A percentile compares a stretch with the other conserved stretches of the same genome.
These are phyloP conservation scores for Eolophus roseicapilla DNA, from an alignment of 2,113 vertebrate species.

Conservation along the genomic window DNA sequence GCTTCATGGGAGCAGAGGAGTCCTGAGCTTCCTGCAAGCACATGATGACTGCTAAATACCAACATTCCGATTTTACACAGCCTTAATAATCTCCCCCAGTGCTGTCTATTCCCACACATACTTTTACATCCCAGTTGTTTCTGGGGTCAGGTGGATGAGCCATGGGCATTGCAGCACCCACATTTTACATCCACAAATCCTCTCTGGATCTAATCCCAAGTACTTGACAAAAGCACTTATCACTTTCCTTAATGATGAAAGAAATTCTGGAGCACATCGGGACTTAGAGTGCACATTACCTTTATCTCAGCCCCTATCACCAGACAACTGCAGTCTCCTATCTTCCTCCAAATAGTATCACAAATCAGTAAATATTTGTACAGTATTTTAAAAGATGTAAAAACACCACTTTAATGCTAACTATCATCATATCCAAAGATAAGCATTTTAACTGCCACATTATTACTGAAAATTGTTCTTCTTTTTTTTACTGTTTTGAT, in stretches of 20 bases:
- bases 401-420: background rate
- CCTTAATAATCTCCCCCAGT: too few relatives aligned
- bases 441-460: background rate
- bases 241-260: background rate
- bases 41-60: background rate
- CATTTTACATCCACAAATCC: background rate
- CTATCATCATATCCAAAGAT: background rate
- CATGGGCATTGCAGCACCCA: rapidly evolving
- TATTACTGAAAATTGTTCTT: background rate
- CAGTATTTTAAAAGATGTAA: background rate
- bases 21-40: background rate
- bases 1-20: background rate
- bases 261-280: background rate
- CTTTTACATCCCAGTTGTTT: too few relatives aligned
- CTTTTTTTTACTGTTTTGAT: background rate
- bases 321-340: background rate
- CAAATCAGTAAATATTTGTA: background rate
- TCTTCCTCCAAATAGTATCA: background rate
- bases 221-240: background rate
- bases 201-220: background rate
- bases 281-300: rapidly evolving
- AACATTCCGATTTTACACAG: rapidly evolving
- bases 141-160: rapidly evolving
- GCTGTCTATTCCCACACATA: background rate
- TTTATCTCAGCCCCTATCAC: background rate